Evolutionary conservation across 2,888 invertebrate genomes (phyloP).

Genomic region (Drosophila subsilvestris): DNA sequence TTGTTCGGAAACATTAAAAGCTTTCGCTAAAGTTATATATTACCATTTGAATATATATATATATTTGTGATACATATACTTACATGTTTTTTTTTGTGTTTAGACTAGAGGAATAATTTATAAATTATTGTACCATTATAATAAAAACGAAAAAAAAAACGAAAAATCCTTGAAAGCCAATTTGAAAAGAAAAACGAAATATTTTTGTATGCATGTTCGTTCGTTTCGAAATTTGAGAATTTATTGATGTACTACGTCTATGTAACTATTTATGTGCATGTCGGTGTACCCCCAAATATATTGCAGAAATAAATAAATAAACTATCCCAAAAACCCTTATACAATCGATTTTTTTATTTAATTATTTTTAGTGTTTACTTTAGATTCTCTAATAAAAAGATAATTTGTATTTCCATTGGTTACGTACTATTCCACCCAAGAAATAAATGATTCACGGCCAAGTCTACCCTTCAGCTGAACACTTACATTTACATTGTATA

Average conservation of each 20-base stretch:
- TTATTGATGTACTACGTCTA: slow-evolving; percentile 31
- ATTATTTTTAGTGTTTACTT: not conserved
- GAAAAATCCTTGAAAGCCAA: slow-evolving; percentile 60
- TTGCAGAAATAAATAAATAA: slow-evolving; percentile 23
- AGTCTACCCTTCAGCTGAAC: too few relatives aligned
- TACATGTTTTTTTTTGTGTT: slow-evolving; percentile 49
- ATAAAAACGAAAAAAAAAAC: not conserved
- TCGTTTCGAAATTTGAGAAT: slow-evolving; percentile 42
- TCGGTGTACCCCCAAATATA: slow-evolving; percentile 17
- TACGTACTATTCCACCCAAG: too few relatives aligned
- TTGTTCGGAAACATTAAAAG: slow-evolving; percentile 24
- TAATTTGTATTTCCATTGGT: too few relatives aligned
- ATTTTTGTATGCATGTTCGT: slow-evolving; percentile 66
- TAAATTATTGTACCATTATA: slow-evolving; percentile 70
- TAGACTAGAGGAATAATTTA: slow-evolving; percentile 61
- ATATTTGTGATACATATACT: slow-evolving; percentile 75
- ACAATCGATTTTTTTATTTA: not conserved
- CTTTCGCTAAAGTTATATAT: slow-evolving; percentile 51
- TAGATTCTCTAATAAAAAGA: not conserved
- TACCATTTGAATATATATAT: slow-evolving; percentile 45
- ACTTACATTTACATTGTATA: too few relatives aligned
- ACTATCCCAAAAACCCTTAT: not conserved
- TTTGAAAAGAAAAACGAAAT: slow-evolving; percentile 39
- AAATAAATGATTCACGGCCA: too few relatives aligned
- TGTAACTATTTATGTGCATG: slow-evolving; percentile 11